Conservation (phyloP, 2,797 vertebrate species). For the Mastacembelus armatus region DNA sequence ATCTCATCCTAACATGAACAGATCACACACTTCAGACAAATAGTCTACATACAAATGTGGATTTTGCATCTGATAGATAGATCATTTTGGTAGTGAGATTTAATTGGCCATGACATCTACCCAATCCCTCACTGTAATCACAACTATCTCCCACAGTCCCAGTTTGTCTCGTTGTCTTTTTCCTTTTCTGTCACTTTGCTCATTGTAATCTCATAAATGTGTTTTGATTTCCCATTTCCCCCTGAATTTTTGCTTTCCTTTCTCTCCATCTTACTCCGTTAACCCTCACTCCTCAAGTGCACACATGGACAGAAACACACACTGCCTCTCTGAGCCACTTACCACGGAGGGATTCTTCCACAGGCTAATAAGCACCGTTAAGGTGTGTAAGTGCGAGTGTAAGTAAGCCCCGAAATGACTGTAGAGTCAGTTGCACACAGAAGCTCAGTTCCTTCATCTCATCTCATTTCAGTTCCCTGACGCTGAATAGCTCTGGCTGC, state of each 20-base stretch:
- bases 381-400: conserved; percentile 41
- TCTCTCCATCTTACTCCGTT: background rate
- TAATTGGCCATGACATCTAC: no score
- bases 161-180: no score
- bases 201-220: background rate
- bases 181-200: background rate
- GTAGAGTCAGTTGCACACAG: conserved; percentile 40
- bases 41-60: no score
- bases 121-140: no score
- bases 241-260: background rate
- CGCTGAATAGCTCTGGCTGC: conserved; percentile 40
- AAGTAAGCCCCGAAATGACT: conserved; percentile 66
- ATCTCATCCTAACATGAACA: no score
- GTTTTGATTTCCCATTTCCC: background rate
- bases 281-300: background rate
- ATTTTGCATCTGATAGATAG: no score
- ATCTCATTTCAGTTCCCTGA: conserved; percentile 39
- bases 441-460: conserved; percentile 43
- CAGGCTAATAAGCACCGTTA: conserved; percentile 49
- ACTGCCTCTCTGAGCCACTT: conserved; percentile 41
- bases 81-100: no score
- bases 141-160: no score
- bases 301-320: conserved; percentile 12
- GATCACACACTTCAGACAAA: no score
- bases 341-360: conserved; percentile 40